These are phyloP conservation scores for Lasiurus borealis DNA, from an alignment of 2,113 vertebrate genomes.

Conservation along the genomic window DNA sequence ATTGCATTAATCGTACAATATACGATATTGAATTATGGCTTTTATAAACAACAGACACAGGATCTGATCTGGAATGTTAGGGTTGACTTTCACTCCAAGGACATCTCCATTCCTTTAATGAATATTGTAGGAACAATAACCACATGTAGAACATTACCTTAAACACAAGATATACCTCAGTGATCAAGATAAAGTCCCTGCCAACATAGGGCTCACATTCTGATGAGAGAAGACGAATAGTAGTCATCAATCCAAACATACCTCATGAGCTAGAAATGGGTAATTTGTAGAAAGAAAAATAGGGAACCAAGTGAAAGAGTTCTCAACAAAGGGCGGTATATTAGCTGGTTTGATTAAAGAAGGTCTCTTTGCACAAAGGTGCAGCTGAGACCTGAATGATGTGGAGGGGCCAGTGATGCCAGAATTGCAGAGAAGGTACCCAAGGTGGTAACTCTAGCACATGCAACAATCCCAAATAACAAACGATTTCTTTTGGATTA, in stretches of 20 bases:
- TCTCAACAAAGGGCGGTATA: background rate
- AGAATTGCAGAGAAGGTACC: background rate
- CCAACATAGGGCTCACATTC: background rate
- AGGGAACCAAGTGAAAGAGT: background rate
- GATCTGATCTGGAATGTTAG: background rate
- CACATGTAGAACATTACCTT: fast-evolving
- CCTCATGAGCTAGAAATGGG: background rate
- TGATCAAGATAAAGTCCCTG: background rate
- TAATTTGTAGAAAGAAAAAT: background rate
- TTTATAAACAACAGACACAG: background rate
- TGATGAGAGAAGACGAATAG: background rate
- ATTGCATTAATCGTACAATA: slow-evolving; percentile 1
- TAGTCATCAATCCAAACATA: background rate
- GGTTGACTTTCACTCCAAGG: background rate
- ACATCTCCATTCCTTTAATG: background rate
- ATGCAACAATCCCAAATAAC: background rate
- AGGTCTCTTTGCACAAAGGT: background rate
- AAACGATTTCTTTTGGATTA: background rate
- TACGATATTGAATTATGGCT: slow-evolving; percentile 38
- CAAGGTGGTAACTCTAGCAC: background rate
- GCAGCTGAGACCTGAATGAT: background rate
- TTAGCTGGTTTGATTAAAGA: background rate
- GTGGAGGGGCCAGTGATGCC: background rate
- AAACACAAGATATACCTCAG: background rate
- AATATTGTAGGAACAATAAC: background rate